These are phyloP conservation scores for Gobius niger DNA, from an alignment of 2,113 vertebrate genomes.

Conservation along the genomic window DNA sequence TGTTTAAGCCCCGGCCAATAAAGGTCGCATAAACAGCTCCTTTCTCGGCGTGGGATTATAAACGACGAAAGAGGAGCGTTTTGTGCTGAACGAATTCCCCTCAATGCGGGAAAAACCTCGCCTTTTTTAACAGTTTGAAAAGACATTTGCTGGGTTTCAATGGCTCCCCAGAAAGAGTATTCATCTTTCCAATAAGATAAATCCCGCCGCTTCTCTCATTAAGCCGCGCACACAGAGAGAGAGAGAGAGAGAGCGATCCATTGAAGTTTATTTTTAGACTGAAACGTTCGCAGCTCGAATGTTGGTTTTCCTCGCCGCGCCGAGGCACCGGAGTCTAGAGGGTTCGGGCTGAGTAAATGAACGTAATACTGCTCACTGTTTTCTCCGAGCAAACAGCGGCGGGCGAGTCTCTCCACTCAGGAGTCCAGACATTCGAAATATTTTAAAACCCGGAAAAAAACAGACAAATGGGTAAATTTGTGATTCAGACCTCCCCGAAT, in stretches of 20 bases:
- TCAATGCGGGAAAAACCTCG: slow-evolving; percentile 32
- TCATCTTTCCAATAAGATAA: slow-evolving; percentile 60
- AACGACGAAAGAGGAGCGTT: slow-evolving; percentile 32
- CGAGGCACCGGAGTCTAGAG: slow-evolving; percentile 17
- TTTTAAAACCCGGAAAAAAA: neutral
- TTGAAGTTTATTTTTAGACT: slow-evolving; percentile 60
- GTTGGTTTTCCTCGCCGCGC: slow-evolving; percentile 37
- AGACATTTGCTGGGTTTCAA: slow-evolving; percentile 42
- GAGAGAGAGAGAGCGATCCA: slow-evolving; percentile 41
- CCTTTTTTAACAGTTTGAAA: slow-evolving; percentile 37
- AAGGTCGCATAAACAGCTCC: slow-evolving; percentile 8
- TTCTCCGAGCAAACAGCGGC: slow-evolving; percentile 25
- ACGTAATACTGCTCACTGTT: slow-evolving; percentile 24
- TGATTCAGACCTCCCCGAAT: too few species aligned
- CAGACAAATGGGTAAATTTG: too few species aligned
- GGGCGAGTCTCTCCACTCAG: neutral
- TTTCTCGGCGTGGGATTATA: slow-evolving; percentile 16
- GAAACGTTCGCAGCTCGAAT: slow-evolving; percentile 26
- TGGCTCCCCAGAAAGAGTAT: slow-evolving; percentile 54
- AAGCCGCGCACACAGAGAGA: slow-evolving; percentile 34
- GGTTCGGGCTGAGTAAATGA: slow-evolving; percentile 39
- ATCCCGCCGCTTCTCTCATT: slow-evolving; percentile 51
- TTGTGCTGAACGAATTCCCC: slow-evolving; percentile 33
- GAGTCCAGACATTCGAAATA: slow-evolving; percentile 23
- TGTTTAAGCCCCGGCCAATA: slow-evolving; percentile 3